These are phyloP conservation scores for Nerophis ophidion DNA, from an alignment of 2,113 vertebrate species.

Conservation along the genomic window DNA sequence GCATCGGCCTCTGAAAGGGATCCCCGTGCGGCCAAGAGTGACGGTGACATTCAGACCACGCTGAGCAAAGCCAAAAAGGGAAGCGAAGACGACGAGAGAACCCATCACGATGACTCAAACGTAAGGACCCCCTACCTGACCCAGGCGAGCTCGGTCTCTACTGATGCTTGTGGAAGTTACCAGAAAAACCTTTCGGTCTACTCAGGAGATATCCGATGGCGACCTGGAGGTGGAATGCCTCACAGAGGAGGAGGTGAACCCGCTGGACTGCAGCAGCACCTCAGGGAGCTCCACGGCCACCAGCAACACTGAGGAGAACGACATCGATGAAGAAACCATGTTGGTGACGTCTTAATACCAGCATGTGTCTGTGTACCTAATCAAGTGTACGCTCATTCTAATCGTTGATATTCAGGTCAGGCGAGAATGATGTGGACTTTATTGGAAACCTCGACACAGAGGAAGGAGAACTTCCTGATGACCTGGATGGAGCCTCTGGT, in stretches of 20 bases:
- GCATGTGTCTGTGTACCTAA: not conserved
- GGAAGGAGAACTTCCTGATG: conserved; percentile 90
- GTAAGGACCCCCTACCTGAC: conserved; percentile 63
- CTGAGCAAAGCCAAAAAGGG: conserved; percentile 70
- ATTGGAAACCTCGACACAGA: conserved; percentile 88
- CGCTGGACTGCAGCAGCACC: conserved; percentile 92
- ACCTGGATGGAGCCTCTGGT: conserved; percentile 83
- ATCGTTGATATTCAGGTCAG: conserved; percentile 75
- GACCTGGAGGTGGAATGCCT: conserved; percentile 92
- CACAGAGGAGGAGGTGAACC: conserved; percentile 90
- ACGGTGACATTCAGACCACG: conserved; percentile 51
- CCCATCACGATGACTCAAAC: conserved; percentile 87
- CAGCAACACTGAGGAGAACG: conserved; percentile 97
- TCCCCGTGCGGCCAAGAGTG: conserved; percentile 69
- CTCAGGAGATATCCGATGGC: conserved; percentile 88
- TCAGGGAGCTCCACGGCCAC: conserved; percentile 96
- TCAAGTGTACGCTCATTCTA: not conserved
- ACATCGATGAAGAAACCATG: conserved; percentile 98
- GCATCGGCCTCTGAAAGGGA: conserved; percentile 73
- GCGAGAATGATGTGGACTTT: conserved; percentile 96
- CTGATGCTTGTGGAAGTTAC: not conserved
- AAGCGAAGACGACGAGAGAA: conserved; percentile 78
- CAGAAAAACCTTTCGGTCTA: conserved; percentile 4
- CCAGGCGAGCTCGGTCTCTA: not conserved
- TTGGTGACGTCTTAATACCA: conserved; percentile 57